phyloP scores from a whole-genome alignment of 2,113 vertebrate species.

The Hippocampus zosterae region DNA sequence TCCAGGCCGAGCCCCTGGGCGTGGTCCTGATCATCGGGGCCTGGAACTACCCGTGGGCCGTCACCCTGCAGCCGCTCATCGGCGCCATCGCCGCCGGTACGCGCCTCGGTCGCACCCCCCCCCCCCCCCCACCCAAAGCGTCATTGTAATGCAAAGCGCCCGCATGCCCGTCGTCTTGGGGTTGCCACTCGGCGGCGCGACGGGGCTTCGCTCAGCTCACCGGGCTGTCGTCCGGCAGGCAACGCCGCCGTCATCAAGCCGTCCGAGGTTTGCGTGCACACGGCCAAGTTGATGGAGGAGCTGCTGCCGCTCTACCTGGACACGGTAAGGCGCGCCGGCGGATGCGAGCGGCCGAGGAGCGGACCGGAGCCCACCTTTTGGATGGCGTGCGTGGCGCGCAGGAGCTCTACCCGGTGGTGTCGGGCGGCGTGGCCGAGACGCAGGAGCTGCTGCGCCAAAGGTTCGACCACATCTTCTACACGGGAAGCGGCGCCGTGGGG shows the following conservation, averaged over 20 bases:
- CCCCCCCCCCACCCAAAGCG: neutral
- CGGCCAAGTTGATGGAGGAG: slow-evolving; percentile 76
- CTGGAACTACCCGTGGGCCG: slow-evolving; percentile 90
- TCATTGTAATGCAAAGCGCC: too few species aligned
- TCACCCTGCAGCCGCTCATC: slow-evolving; percentile 80
- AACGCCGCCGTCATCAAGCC: slow-evolving; percentile 91
- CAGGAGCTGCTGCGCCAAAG: slow-evolving; percentile 80
- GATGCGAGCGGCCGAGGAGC: too few species aligned
- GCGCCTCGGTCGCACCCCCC: neutral
- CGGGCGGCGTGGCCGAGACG: slow-evolving; percentile 81
- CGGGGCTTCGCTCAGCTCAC: neutral
- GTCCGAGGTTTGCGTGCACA: slow-evolving; percentile 83
- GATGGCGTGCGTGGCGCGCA: slow-evolving; percentile 28
- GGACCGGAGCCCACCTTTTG: neutral
- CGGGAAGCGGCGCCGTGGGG: slow-evolving; percentile 77
- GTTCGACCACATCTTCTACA: slow-evolving; percentile 93
- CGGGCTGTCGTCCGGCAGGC: slow-evolving; percentile 63
- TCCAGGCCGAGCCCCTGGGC: slow-evolving; percentile 80
- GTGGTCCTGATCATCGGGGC: slow-evolving; percentile 87
- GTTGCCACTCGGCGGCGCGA: neutral
- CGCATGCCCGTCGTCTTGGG: neutral
- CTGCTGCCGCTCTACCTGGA: slow-evolving; percentile 86
- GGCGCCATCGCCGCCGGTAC: slow-evolving; percentile 91
- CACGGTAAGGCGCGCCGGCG: slow-evolving; percentile 69
- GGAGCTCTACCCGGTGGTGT: slow-evolving; percentile 84